These are phyloP conservation scores for Cinclus mexicanus DNA, from an alignment of 2,113 vertebrate species.

Conservation along the genomic window DNA sequence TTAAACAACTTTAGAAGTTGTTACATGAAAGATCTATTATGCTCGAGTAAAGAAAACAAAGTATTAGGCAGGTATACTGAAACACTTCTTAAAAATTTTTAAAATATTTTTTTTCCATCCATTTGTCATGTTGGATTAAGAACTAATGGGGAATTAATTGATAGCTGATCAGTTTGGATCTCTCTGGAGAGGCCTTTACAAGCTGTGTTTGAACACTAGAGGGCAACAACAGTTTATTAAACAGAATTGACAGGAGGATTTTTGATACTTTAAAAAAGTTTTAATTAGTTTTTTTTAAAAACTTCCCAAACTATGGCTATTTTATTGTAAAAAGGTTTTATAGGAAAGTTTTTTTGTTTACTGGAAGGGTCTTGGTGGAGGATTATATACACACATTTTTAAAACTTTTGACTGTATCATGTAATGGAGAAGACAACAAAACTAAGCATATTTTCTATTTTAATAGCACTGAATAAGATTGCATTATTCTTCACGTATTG, in stretches of 20 bases:
- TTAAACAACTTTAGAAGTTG: neutral
- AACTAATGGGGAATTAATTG: fast-evolving
- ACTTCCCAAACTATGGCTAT: neutral
- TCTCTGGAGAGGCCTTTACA: neutral
- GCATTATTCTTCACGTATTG: neutral
- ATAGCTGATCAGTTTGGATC: neutral
- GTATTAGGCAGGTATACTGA: neutral
- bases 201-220: constrained; percentile 28
- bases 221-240: constrained; percentile 40
- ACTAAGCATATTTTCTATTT: neutral
- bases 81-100: neutral
- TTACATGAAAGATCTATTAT: neutral
- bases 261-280: neutral
- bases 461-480: neutral
- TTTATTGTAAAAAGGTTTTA: neutral
- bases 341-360: neutral
- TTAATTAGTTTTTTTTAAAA: neutral
- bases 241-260: neutral
- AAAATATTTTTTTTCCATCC: neutral
- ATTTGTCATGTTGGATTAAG: neutral
- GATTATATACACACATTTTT: neutral
- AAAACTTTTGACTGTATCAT: neutral
- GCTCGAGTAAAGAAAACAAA: neutral
- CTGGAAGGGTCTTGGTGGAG: neutral
- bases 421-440: neutral